Base-by-base conservation (phyloP, 2,113 vertebrate genomes). In the Morone chrysops region DNA sequence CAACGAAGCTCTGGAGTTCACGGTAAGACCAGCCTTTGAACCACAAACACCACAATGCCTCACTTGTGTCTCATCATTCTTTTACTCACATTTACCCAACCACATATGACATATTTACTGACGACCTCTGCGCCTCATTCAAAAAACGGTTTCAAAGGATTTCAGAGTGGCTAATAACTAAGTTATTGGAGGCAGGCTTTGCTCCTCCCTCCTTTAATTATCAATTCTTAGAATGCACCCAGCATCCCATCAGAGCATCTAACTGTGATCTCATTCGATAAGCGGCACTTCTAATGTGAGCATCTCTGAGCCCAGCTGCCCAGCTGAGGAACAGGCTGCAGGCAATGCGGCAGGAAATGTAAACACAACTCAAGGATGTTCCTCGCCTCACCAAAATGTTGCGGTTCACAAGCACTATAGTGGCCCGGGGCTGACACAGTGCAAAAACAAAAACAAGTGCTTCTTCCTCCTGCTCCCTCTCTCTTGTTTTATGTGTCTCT, bases 1-100 rank as follows among this genome's bases (percentile, higher is more conserved):
- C 83, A 99, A 97, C 0, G 98, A 99, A 93, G 97, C 96, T 0
- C 93, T 99, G 59, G 98, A 99, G 92, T 95, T 99, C 82, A 97
- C 96, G 94, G 98, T 99, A 94, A 91, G 97, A 78, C 68, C 62
- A 20, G 13, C 8, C 51, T 47, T 70, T 40, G 48, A 62, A 48
- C 54, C 69, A 18, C 47, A 51, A 38, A 67, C 54, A n/a, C 50
- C 43, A 2, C 25, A 61, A 69, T 56, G 48, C 48, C 48, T 79
- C 18, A 51, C 17, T 65, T 51, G 10, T 7, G 14, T 68, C 48
- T 43, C 8, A 45, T 45, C 4, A 6, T 11, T 8, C 5, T 47
- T 57, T 59, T 48, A 3, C 25, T 41, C 48, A 6, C 17, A 13
- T 41, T 22, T 57, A 62, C 47, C 60, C 41, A 67, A n/a, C 71